A percentile compares a stretch with the other conserved stretches of the same genome.
Evolutionary conservation across 2,797 vertebrate genomes (phyloP).

Genomic region (Myiotriccus ornatus): DNA sequence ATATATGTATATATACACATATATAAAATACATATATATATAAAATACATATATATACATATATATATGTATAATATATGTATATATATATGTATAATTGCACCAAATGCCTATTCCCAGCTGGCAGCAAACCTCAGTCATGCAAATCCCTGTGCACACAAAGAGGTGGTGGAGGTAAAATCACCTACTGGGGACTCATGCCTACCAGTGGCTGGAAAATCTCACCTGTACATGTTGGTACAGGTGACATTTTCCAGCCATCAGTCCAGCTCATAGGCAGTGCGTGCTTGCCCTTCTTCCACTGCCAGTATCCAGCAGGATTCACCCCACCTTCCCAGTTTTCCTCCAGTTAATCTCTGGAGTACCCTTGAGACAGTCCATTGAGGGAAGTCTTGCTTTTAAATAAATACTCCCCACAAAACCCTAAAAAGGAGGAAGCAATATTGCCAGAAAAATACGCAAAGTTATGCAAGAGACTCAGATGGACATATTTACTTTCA

Average conservation of each 20-base stretch:
- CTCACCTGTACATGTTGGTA: too few relatives aligned
- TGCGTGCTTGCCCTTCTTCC: neutral
- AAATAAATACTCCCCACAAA: neutral
- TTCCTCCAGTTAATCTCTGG: neutral
- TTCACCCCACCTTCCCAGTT: accelerated
- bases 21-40: too few relatives aligned
- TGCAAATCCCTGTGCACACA: neutral
- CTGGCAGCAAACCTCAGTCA: neutral
- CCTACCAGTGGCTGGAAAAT: too few relatives aligned
- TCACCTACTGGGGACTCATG: accelerated
- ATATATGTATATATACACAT: too few relatives aligned
- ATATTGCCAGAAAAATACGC: neutral
- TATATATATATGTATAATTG: too few relatives aligned
- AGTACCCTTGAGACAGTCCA: neutral
- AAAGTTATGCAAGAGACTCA: neutral
- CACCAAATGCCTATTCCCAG: neutral
- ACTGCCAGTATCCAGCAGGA: neutral
- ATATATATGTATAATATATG: too few relatives aligned
- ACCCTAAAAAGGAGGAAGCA: neutral
- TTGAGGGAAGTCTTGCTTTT: neutral
- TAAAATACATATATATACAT: too few relatives aligned
- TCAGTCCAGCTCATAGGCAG: neutral
- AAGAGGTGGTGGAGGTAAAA: neutral
- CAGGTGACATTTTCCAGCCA: neutral
- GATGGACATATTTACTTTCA: neutral